phyloP scores from a whole-genome alignment of 1,140 invertebrate species.

The Bombus picipes region DNA sequence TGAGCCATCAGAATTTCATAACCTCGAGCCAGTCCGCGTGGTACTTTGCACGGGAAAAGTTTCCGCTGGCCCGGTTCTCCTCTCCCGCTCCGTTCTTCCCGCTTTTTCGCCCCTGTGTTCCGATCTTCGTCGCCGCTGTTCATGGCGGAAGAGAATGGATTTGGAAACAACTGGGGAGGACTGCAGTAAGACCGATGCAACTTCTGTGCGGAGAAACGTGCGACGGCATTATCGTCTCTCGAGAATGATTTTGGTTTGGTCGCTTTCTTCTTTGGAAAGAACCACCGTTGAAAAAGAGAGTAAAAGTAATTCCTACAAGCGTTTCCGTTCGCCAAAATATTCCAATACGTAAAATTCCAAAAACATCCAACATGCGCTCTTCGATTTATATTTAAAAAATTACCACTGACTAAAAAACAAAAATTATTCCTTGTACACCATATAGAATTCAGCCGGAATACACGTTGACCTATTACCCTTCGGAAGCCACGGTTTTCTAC shows the following conservation, averaged over 20 bases:
- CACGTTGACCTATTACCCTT: background rate
- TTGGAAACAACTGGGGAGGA: conserved; percentile 40
- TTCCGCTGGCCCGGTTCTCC: conserved; percentile 71
- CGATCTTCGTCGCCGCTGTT: conserved; percentile 35
- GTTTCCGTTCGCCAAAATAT: background rate
- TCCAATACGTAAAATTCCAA: too few species aligned
- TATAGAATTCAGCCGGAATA: background rate
- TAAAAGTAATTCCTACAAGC: background rate
- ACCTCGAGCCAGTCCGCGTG: conserved; percentile 83
- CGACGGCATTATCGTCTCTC: background rate
- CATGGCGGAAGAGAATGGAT: conserved; percentile 38
- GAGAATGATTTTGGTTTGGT: background rate
- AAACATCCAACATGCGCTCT: too few species aligned
- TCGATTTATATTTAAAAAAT: too few species aligned
- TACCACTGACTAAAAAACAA: background rate
- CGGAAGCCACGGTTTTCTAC: background rate
- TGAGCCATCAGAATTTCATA: conserved; percentile 84
- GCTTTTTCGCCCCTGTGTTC: conserved; percentile 63
- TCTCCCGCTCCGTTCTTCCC: conserved; percentile 48
- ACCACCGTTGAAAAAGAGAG: background rate
- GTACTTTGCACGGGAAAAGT: conserved; percentile 83
- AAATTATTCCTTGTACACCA: background rate
- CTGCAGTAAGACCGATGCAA: conserved; percentile 36
- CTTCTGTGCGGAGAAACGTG: background rate
- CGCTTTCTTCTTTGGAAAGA: background rate